Evolutionary conservation across 2,888 invertebrate species (phyloP), one percentile per base, ranked within the genome.

Genomic region (Drosophila paramelanica): DNA sequence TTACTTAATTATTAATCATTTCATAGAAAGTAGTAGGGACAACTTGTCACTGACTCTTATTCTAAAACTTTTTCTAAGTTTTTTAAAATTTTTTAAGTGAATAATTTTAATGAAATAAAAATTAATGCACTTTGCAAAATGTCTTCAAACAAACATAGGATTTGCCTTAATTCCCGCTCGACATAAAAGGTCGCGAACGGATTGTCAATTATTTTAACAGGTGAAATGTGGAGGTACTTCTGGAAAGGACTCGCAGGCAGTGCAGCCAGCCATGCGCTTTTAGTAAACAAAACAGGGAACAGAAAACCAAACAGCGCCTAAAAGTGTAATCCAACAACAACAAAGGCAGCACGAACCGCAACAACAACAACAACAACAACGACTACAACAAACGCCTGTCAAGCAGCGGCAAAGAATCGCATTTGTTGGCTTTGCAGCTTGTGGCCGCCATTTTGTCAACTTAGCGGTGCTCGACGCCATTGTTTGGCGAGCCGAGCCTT

Each of bases 361-460:
- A 62, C 17, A 58, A 45, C 46, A 50, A 41, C 52, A 36, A 27
- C 46, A 52, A 57, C 53, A 56, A 51, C 62, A 47, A 50, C 45
- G 27, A 61, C 51, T 45, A 38, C 50, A 41, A 31, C 31, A 64
- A 25, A 53, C 46, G 66, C 53, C 61, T 74, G 80, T 66, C 68
- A 69, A 55, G 68, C 68, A 68, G 51, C 50, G 31, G 45, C 36
- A 36, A 50, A 33, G 68, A 69, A 70, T 47, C 46, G 64, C 73
- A 62, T 73, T 79, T 86, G 83, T 86, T 86, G 81, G 76, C 83
- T 83, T 83, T 83, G 65, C 71, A 73, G 83, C 83, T 81, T 76
- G 83, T 61, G 79, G 83, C 70, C 67, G 81, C 83, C 83, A 86
- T 86, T 83, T 86, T 73, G 73, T 68, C 72, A 80, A 80, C 64